These are phyloP conservation scores for Meloidogyne hapla DNA, from an alignment of 1,140 invertebrate genomes.

Conservation along the genomic window DNA sequence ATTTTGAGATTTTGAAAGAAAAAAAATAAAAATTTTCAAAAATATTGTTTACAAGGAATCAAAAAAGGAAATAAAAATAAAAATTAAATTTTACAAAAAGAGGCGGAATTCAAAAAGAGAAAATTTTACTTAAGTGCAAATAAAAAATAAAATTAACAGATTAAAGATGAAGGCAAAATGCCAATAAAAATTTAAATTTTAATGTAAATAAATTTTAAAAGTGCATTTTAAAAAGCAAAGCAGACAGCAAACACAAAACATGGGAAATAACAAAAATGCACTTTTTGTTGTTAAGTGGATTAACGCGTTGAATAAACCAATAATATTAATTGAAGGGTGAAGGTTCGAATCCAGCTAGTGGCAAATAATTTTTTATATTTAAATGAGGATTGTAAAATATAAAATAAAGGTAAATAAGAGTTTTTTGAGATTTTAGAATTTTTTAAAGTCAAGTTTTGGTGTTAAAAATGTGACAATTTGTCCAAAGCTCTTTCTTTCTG, in stretches of 20 bases:
- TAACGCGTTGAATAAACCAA: neutral
- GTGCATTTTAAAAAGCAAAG: neutral
- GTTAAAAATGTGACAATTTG: too few species aligned
- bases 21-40: too few species aligned
- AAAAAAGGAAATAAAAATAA: too few species aligned
- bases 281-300: neutral
- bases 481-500: too few species aligned
- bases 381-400: neutral
- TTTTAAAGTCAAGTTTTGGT: too few species aligned
- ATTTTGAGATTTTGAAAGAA: too few species aligned
- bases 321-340: too few species aligned
- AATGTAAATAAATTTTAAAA: neutral
- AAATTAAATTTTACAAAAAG: too few species aligned
- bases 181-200: constrained; percentile 1
- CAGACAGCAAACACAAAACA: neutral
- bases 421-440: too few species aligned
- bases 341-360: neutral
- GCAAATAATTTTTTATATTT: neutral
- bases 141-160: neutral
- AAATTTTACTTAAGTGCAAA: neutral
- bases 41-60: too few species aligned
- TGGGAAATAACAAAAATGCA: neutral
- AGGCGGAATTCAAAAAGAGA: too few species aligned
- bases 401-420: too few species aligned
- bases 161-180: neutral